Evolutionary conservation across 1,140 invertebrate species (phyloP), one percentile per base, ranked within the genome.

Genomic region (Achroia grisella): DNA sequence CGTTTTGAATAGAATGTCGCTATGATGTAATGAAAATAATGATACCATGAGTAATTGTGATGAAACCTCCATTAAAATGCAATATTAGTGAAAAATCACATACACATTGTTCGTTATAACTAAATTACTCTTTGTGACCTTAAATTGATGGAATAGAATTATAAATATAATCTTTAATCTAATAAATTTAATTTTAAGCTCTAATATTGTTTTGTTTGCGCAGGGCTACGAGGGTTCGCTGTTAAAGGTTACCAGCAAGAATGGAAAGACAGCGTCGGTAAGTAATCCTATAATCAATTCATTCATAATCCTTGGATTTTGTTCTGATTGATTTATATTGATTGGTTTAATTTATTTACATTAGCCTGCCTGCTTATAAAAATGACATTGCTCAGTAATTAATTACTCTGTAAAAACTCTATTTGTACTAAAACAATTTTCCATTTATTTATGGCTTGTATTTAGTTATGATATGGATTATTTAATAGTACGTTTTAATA

Each of bases 231-330:
- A 99, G 89, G 96, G 97, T 67, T 99, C 97, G 51, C 90, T 99
- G 68, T 89, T 99, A 69, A 99, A 99, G 92, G 96, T 99, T 70
- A 99, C 98, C 52, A 98, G 97, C 89, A 99, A 99, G 93, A 99
- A 99, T 92, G 98, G 98, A 62, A 99, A 99, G 91, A 98, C 97
- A 67, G 97, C 97, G 60, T 99, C 98, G 89, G 97, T 99, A 90
- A 97, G 96, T 80, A 23, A 23, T 23, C 17, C 17, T 23, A 2
- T 23, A 23, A 23, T 23, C 17, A 23, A 23, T 23, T 23, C 2
- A 23, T 23, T 23, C 17, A 23, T 23, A 23, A 23, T 23, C 17
- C 17, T 23, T 23, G 17, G 17, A 23, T 23, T 23, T 23, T 23
- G 6, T 23, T 3, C 17, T 23, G 17, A 23, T 23, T 48, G 41